Percentiles rank a stretch among this genome's conserved stretches.
Evolutionary conservation across 1,140 invertebrate species (phyloP).

Genomic region (Bombus terrestris): DNA sequence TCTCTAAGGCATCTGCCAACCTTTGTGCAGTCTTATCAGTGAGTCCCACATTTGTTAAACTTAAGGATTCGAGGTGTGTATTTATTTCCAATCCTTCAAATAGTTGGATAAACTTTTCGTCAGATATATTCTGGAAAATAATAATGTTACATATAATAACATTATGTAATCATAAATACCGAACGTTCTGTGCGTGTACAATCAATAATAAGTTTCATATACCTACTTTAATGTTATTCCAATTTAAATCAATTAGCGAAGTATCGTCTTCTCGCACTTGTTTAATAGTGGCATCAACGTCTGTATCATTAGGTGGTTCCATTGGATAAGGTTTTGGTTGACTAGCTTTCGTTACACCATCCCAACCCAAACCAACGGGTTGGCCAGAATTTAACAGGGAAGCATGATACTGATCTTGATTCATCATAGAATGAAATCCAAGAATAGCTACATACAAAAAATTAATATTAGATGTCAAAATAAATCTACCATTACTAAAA

Average conservation of each 20-base stretch:
- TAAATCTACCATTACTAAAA: neutral
- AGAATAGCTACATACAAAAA: conserved; percentile 91
- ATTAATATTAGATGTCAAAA: neutral
- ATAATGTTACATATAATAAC: conserved; percentile 23
- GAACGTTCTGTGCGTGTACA: neutral
- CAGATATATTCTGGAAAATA: conserved; percentile 94
- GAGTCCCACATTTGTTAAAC: conserved; percentile 96
- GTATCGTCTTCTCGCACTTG: conserved; percentile 94
- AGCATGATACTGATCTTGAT: conserved; percentile 99
- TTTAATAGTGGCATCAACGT: conserved; percentile 95
- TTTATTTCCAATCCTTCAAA: conserved; percentile 95
- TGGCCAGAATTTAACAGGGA: conserved; percentile 96
- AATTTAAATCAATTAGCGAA: conserved; percentile 94
- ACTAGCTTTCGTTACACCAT: conserved; percentile 96
- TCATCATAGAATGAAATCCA: conserved; percentile 99
- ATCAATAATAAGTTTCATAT: neutral
- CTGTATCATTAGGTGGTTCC: conserved; percentile 97
- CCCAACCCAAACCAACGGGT: conserved; percentile 93
- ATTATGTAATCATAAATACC: neutral
- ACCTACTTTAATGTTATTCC: conserved; percentile 97
- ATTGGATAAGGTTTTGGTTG: conserved; percentile 94
- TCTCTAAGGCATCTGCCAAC: conserved; percentile 92
- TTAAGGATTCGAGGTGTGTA: conserved; percentile 95
- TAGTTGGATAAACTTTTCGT: conserved; percentile 95
- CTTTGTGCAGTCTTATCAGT: conserved; percentile 93